phyloP scores from a whole-genome alignment of 2,113 vertebrate genomes.

The Aldabrachelys gigantea region DNA sequence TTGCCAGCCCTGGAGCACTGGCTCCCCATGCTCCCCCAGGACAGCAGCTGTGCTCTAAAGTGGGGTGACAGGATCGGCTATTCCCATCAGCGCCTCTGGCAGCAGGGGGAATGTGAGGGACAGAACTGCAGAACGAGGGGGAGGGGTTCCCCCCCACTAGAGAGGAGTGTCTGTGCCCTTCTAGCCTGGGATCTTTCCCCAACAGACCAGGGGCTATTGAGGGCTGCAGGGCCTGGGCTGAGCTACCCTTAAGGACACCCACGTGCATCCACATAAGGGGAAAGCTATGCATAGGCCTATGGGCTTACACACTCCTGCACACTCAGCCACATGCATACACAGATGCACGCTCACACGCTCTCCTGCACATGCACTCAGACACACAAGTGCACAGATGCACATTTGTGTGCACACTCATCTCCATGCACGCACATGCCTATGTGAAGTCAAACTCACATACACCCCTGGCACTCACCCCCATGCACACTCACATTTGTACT shows the following conservation, averaged over 20 bases:
- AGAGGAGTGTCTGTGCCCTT: background rate
- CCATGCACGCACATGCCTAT: background rate
- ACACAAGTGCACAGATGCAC: background rate
- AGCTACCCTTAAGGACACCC: background rate
- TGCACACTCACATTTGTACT: background rate
- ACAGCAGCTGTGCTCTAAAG: background rate
- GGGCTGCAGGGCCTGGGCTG: background rate
- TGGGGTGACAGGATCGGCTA: background rate
- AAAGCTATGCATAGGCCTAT: background rate
- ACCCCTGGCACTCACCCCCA: background rate
- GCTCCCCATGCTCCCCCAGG: background rate
- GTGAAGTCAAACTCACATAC: background rate
- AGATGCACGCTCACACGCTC: background rate
- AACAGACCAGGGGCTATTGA: background rate
- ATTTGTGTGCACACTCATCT: background rate
- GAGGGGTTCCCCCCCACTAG: background rate
- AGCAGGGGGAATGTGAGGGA: background rate
- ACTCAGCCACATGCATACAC: background rate
- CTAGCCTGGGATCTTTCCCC: background rate
- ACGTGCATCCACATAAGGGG: background rate
- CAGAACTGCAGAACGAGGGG: background rate
- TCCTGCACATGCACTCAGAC: background rate
- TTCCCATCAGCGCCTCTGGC: background rate
- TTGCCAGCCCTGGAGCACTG: background rate
- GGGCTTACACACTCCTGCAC: background rate